Evolutionary conservation across 2,888 invertebrate genomes (phyloP), one percentile per base, ranked within the genome.

Genomic region (Drosophila infuscata): DNA sequence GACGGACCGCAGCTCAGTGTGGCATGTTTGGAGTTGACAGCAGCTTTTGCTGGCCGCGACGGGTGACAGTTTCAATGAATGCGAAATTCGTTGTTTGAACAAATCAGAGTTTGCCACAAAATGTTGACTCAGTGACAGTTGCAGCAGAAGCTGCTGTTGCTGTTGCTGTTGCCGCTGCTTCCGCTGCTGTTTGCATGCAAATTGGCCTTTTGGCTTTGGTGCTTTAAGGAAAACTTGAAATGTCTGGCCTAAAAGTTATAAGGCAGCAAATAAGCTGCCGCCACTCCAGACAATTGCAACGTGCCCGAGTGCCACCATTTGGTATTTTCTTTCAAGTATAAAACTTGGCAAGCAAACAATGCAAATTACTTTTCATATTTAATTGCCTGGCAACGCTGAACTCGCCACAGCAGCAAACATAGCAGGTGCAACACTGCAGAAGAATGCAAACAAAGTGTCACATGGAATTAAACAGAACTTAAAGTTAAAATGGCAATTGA

Each of bases 311-410:
- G 58, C 36, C 61, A 53, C 30, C 9, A 20, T 46, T 57, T 20
- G 20, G 63, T 38, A 43, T 51, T 51, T 35, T 29, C 32, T 52
- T 64, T 38, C 62, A 49, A 49, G 49, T 30, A 30, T 49, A 38
- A 59, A 65, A 53, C 48, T 72, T 78, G 72, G 70, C 76, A 41
- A 43, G 41, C 60, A 71, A 72, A 84, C 76, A 83, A 81, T 81
- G 72, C 67, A 77, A 88, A 88, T 82, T 80, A 83, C 80, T 83
- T 83, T 85, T 86, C 80, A 86, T 86, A 85, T 88, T 82, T 83
- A 85, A 85, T 86, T 85, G 82, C 81, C 67, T 29, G 54, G 63
- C 79, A 54, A 61, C 36, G 30, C 8, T 33, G 58, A 30, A 20
- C 46, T 25, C 29, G 25, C 46, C 46, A 15, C 46, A 25, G 8